phyloP scores from a whole-genome alignment of 1,140 invertebrate genomes.

The Drosophila eugracilis region DNA sequence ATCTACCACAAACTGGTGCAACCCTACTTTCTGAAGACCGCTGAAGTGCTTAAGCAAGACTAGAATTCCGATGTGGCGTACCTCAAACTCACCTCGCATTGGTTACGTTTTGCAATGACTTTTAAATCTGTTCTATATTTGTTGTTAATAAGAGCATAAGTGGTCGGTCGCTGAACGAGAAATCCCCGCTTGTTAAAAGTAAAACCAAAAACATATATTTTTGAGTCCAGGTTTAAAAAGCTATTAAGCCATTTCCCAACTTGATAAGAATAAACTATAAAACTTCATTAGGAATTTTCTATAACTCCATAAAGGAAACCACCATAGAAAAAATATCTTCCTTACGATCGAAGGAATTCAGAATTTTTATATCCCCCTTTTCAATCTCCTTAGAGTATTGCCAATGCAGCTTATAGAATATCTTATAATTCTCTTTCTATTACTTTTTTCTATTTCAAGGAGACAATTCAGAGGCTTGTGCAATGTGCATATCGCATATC shows the following conservation, averaged over 20 bases:
- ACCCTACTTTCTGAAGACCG: slow-evolving; percentile 93
- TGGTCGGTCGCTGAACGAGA: slow-evolving; percentile 28
- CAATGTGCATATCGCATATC: slow-evolving; percentile 63
- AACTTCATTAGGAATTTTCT: too few relatives aligned
- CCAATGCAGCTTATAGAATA: neutral
- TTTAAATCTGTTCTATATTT: slow-evolving; percentile 52
- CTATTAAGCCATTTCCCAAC: too few relatives aligned
- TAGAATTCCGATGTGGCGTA: slow-evolving; percentile 51
- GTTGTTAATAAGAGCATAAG: slow-evolving; percentile 41
- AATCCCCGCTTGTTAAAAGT: slow-evolving; percentile 66
- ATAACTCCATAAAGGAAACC: too few relatives aligned
- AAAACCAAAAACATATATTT: slow-evolving; percentile 62
- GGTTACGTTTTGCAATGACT: slow-evolving; percentile 44
- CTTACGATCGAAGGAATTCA: too few relatives aligned
- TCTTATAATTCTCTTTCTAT: neutral
- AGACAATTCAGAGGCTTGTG: slow-evolving; percentile 33
- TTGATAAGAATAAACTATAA: too few relatives aligned
- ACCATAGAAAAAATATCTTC: too few relatives aligned
- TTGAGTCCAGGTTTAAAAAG: too few relatives aligned
- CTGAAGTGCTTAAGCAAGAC: slow-evolving; percentile 63
- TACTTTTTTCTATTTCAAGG: slow-evolving; percentile 7
- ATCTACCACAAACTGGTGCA: slow-evolving; percentile 94
- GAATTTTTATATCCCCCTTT: too few relatives aligned
- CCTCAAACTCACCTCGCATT: slow-evolving; percentile 32
- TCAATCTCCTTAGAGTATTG: slow-evolving; percentile 1